phyloP scores from a whole-genome alignment of 30 jellyfish, hydroid and myxozoan species.

The Turritopsis dohrnii region DNA sequence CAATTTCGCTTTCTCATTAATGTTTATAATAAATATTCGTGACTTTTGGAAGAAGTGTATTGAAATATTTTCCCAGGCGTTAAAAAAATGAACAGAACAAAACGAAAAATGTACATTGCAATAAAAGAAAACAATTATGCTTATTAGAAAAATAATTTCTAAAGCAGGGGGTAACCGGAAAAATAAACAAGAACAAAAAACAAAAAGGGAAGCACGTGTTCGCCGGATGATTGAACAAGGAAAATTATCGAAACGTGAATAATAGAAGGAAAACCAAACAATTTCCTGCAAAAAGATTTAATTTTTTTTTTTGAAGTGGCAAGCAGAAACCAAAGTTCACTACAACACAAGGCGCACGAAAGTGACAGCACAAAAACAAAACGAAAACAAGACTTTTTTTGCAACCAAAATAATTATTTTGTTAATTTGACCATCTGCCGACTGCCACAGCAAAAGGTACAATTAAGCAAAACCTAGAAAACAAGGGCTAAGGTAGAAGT shows the following conservation, averaged over 20 bases:
- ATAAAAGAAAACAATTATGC: neutral
- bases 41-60: neutral
- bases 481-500: neutral
- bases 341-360: neutral
- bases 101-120: neutral
- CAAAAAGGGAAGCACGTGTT: neutral
- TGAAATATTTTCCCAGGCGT: neutral
- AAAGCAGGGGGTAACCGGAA: neutral
- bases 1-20: neutral
- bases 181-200: neutral
- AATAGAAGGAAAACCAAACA: neutral
- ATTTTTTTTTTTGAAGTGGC: neutral
- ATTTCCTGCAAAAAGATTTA: neutral
- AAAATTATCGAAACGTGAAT: neutral
- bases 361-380: neutral
- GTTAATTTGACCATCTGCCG: neutral
- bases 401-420: no score
- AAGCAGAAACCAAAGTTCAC: neutral
- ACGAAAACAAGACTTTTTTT: neutral
- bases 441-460: neutral
- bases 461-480: neutral
- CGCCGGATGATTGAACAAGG: neutral
- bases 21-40: neutral
- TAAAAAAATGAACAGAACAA: neutral
- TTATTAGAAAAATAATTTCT: no score